Evolutionary conservation across 1,140 invertebrate species (phyloP).

Genomic region (Arctopsyche grandis): DNA sequence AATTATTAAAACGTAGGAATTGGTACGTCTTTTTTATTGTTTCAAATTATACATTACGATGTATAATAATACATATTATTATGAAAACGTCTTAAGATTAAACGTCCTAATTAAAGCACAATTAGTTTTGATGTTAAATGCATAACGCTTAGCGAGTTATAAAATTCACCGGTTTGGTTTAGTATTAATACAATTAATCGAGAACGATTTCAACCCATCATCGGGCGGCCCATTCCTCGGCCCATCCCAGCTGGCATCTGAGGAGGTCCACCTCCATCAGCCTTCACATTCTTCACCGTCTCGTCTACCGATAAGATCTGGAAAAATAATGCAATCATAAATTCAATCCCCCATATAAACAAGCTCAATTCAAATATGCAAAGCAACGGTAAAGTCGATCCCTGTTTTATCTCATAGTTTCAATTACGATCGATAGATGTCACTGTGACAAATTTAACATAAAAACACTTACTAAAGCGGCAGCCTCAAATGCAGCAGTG

Average conservation of each 20-base stretch:
- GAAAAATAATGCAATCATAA: slow-evolving; percentile 30
- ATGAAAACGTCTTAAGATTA: too few species aligned
- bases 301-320: slow-evolving; percentile 96
- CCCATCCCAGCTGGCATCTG: slow-evolving; percentile 63
- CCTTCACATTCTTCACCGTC: slow-evolving; percentile 85
- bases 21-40: too few species aligned
- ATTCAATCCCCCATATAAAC: too few species aligned
- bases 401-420: too few species aligned
- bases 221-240: slow-evolving; percentile 78
- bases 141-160: background rate
- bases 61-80: too few species aligned
- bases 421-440: too few species aligned
- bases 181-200: background rate
- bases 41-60: too few species aligned
- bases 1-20: too few species aligned
- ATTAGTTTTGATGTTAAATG: background rate
- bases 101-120: background rate
- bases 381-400: too few species aligned
- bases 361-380: too few species aligned
- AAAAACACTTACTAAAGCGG: slow-evolving; percentile 75
- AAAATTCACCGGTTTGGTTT: background rate
- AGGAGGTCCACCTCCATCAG: slow-evolving; percentile 63
- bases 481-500: slow-evolving; percentile 95
- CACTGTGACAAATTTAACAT: too few species aligned
- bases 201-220: slow-evolving; percentile 60